Percentiles rank a stretch among this genome's conserved stretches.
These are phyloP conservation scores for Dromococcyx pavoninus DNA, from an alignment of 2,797 vertebrate genomes.

Conservation along the genomic window DNA sequence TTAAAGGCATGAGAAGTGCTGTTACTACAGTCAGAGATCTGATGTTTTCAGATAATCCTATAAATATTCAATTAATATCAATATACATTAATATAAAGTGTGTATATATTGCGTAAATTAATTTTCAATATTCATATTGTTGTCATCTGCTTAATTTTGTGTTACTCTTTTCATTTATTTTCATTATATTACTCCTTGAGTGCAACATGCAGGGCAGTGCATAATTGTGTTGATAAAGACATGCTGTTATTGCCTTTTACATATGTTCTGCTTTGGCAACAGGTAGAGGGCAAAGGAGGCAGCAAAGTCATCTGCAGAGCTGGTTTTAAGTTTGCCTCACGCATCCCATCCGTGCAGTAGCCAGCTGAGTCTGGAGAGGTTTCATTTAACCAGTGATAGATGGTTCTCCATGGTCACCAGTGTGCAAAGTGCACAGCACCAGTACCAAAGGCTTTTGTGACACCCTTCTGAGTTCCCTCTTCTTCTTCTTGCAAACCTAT, in stretches of 20 bases:
- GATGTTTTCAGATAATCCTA: not conserved
- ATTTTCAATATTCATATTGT: not conserved
- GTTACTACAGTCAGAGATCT: not conserved
- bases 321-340: not conserved
- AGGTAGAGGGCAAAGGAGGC: not conserved
- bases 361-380: not conserved
- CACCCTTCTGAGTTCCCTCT: not conserved
- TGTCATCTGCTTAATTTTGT: not conserved
- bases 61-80: not conserved
- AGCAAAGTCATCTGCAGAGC: not conserved
- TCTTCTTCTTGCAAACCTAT: not conserved
- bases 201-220: not conserved
- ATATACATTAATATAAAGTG: not conserved
- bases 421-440: accelerated
- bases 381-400: not conserved
- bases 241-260: not conserved
- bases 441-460: not conserved
- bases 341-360: not conserved
- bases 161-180: not conserved
- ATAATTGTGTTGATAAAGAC: not conserved
- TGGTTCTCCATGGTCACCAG: not conserved
- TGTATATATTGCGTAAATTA: not conserved
- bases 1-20: not conserved
- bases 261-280: not conserved
- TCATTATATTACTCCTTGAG: not conserved